Evolutionary conservation across 2,888 invertebrate species (phyloP), one percentile per base, ranked within the genome.

Genomic region (Orthonevra nobilis): DNA sequence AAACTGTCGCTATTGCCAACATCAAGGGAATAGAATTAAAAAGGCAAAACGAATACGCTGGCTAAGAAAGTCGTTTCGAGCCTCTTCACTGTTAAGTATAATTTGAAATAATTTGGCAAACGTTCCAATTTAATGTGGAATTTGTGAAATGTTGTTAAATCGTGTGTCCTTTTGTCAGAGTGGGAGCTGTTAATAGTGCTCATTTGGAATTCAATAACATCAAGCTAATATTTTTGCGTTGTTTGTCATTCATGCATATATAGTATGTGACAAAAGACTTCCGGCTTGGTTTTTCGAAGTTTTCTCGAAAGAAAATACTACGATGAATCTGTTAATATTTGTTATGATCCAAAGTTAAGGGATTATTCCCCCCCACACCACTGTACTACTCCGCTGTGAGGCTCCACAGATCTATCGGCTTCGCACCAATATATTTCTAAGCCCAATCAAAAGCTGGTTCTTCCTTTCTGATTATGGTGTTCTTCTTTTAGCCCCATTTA

Each of bases 31-130:
- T 23, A 17, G 72, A 77, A 77, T 66, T 72, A 72, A 72, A 56
- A 64, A 10, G 17, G 20, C 34, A 69, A 23, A 52, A 12, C 44
- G 15, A 52, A 63, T 34, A 58, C 46, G 12, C 28, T n/a, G 23
- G 3, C 38, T 32, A 32, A 64, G 54, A 60, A 66, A 66, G 50
- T 38, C 44, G 64, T 52, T 58, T 64, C 64, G 50, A 64, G 52
- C 38, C 50, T 56, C 63, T 58, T 68, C 40, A 54, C 52, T 2
- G 52, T 20, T 38, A 46, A 70, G 38, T 48, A 66, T 64, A 72
- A 77, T 77, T 64, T 60, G 72, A 32, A 50, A 66, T 64, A 72
- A 77, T 77, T 64, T 60, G 72, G 54, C 40, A 70, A 70, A 64
- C 58, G 58, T 54, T 66, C 61, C 52, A 68, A 28, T 74, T 68